Conservation (phyloP, 2,797 vertebrate genomes). For the Lagothrix lagotricha region DNA sequence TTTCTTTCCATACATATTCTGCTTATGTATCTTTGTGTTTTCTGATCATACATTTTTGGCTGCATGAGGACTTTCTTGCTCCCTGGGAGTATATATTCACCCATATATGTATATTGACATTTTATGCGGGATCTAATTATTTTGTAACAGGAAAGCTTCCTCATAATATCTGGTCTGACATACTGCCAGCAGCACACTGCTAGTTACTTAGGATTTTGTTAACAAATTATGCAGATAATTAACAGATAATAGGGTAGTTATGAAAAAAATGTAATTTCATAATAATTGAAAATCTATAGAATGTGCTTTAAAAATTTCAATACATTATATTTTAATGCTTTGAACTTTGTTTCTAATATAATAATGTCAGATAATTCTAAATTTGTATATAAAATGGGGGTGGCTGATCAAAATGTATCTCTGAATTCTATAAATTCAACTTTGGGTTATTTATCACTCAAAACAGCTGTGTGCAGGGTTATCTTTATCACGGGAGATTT, state of each 20-base stretch:
- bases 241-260: neutral
- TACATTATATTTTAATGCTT: neutral
- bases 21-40: neutral
- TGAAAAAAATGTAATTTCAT: conserved; percentile 12
- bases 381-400: neutral
- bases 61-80: neutral
- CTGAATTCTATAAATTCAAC: conserved; percentile 37
- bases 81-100: neutral
- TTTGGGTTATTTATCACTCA: conserved; percentile 42
- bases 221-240: neutral
- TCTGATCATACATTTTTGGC: neutral
- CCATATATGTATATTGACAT: neutral
- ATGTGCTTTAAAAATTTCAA: neutral
- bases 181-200: neutral
- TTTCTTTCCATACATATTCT: too few relatives aligned
- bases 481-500: conserved; percentile 35
- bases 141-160: neutral
- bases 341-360: conserved; percentile 20
- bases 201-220: neutral
- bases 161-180: neutral
- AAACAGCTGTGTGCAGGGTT: neutral
- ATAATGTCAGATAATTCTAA: neutral
- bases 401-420: neutral
- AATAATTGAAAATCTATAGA: neutral
- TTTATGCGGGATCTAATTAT: neutral